Percentiles rank a stretch among this genome's conserved stretches.
Conservation (phyloP, 2,113 vertebrate genomes). For the Spea multiplicata region DNA sequence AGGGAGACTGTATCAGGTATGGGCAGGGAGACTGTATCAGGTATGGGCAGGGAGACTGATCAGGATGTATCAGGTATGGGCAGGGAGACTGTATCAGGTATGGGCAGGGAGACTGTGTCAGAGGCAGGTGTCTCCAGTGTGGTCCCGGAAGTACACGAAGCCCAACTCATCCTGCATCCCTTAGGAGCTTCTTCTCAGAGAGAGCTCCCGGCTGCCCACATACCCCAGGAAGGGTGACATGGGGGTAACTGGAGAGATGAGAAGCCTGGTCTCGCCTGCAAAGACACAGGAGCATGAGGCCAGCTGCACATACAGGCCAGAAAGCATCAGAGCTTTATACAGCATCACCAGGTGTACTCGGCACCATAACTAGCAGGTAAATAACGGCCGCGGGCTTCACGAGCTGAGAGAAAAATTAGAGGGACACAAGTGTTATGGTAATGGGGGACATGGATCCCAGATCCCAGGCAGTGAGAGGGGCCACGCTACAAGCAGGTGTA, state of each 20-base stretch:
- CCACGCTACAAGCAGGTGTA: too few species aligned
- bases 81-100: too few species aligned
- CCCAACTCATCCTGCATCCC: constrained; percentile 67
- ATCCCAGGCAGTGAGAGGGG: too few species aligned
- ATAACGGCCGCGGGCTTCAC: too few species aligned
- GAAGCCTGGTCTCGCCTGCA: constrained; percentile 76
- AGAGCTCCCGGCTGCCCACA: constrained; percentile 67
- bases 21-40: too few species aligned
- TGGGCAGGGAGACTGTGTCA: not conserved
- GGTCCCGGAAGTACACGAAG: constrained; percentile 80
- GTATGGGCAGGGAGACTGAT: not conserved
- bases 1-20: too few species aligned
- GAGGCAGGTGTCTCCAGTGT: constrained; percentile 73
- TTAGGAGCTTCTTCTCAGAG: constrained; percentile 77
- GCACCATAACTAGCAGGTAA: not conserved
- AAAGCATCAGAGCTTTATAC: too few species aligned
- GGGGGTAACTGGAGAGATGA: constrained; percentile 68
- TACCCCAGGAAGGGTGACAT: constrained; percentile 79
- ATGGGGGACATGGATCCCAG: too few species aligned
- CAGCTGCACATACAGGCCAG: not conserved
- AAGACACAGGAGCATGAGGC: not conserved
- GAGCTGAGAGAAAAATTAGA: too few species aligned
- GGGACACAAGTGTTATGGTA: too few species aligned
- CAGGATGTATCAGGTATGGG: too few species aligned
- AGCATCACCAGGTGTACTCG: too few species aligned